Evolutionary conservation across 2,888 invertebrate species (phyloP).

Genomic region (Ormyrus labotus): DNA sequence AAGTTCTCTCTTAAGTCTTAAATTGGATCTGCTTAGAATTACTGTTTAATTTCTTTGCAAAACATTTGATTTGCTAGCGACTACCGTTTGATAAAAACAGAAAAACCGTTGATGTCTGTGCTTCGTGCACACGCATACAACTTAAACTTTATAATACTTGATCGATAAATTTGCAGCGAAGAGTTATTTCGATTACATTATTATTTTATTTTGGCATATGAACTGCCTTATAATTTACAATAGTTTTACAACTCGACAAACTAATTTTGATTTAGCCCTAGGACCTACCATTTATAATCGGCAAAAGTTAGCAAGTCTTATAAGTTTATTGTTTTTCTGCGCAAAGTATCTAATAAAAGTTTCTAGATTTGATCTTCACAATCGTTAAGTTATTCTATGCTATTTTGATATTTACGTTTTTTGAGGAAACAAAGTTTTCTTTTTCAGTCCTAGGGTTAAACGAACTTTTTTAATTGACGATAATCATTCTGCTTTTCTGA

Average conservation of each 20-base stretch:
- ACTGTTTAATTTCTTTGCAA: constrained; percentile 18
- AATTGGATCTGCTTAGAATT: constrained; percentile 14
- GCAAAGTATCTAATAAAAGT: no score
- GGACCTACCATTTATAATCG: constrained; percentile 55
- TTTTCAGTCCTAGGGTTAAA: constrained; percentile 67
- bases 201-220: constrained; percentile 45
- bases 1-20: constrained; percentile 29
- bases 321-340: no score
- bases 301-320: no score
- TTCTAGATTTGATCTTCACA: neutral
- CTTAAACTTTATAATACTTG: constrained; percentile 28
- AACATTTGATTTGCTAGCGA: constrained; percentile 39
- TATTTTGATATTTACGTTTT: constrained; percentile 11
- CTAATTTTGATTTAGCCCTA: constrained; percentile 69
- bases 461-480: constrained; percentile 70
- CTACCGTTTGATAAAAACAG: constrained; percentile 13
- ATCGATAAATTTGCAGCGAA: constrained; percentile 39
- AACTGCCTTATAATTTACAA: constrained; percentile 49
- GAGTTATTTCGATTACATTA: constrained; percentile 35
- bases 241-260: constrained; percentile 59
- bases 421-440: neutral
- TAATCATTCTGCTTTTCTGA: constrained; percentile 72
- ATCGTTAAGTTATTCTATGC: neutral
- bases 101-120: constrained; percentile 28
- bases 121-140: constrained; percentile 24